Conservation (phyloP, 2,113 vertebrate species). For the Corythornis madagascariensis region DNA sequence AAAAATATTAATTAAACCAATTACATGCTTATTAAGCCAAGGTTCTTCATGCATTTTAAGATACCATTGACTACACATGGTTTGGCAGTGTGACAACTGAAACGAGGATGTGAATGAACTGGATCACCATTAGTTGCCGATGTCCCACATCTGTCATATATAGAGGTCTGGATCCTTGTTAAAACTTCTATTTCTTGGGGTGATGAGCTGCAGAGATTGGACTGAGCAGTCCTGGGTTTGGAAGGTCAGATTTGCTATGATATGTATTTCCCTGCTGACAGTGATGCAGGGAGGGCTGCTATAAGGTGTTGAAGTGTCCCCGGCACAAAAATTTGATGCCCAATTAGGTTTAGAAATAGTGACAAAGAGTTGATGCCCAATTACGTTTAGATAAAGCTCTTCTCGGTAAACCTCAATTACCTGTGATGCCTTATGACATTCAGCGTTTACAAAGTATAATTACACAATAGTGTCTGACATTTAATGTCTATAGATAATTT, state of each 20-base stretch:
- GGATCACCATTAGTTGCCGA: background rate
- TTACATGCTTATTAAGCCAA: background rate
- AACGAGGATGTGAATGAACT: background rate
- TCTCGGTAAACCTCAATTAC: constrained; percentile 88
- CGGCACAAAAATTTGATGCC: constrained; percentile 81
- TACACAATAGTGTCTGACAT: constrained; percentile 89
- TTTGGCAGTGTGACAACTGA: background rate
- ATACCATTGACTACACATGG: background rate
- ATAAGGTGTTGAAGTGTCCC: constrained; percentile 70
- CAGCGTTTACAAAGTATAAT: constrained; percentile 88
- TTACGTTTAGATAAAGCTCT: constrained; percentile 87
- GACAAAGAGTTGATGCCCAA: constrained; percentile 87
- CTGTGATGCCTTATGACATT: constrained; percentile 88
- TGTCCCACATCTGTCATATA: fast-evolving
- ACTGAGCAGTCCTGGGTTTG: background rate
- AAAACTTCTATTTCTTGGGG: background rate
- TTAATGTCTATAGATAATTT: constrained; percentile 87
- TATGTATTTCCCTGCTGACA: constrained; percentile 13
- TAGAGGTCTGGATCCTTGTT: background rate
- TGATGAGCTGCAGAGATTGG: background rate
- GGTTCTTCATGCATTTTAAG: background rate
- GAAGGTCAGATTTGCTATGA: constrained; percentile 34
- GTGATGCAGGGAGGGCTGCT: background rate
- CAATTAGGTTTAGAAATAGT: constrained; percentile 84
- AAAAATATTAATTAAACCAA: background rate